These are phyloP conservation scores for Pseudomugil gertrudae DNA, from an alignment of 2,797 vertebrate genomes.

Conservation along the genomic window DNA sequence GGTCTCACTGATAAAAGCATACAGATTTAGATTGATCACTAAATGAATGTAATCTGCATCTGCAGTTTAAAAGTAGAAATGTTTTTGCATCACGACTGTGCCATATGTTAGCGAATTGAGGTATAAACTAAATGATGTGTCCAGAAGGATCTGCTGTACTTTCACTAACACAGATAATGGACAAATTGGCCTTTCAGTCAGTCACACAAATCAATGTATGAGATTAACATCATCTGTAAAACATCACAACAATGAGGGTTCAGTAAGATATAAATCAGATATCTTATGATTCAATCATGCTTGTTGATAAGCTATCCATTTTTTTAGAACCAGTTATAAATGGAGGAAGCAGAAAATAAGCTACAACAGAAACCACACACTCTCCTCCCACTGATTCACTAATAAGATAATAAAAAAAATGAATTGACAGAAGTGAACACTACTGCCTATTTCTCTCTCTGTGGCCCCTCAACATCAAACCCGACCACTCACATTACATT, in stretches of 20 bases:
- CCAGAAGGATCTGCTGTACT: too few relatives aligned
- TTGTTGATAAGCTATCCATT: not conserved
- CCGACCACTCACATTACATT: constrained; percentile 36
- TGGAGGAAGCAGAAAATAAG: not conserved
- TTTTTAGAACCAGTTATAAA: not conserved
- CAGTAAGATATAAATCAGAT: not conserved
- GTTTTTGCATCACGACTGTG: not conserved
- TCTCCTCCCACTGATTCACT: not conserved
- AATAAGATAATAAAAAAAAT: not conserved
- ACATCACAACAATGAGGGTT: not conserved
- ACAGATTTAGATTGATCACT: not conserved
- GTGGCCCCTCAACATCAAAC: constrained; percentile 6
- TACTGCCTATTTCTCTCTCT: not conserved
- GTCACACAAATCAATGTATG: not conserved
- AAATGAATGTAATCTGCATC: not conserved
- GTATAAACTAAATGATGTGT: too few relatives aligned
- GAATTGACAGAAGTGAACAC: not conserved
- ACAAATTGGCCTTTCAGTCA: not conserved
- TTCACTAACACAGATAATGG: too few relatives aligned
- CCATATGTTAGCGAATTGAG: not conserved
- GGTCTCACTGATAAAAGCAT: not conserved
- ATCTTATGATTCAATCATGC: not conserved
- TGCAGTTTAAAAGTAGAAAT: too few relatives aligned
- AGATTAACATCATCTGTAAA: not conserved
- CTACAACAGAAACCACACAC: not conserved